Percentiles rank a stretch among this genome's conserved stretches.
Evolutionary conservation across 1,140 invertebrate species (phyloP).

Genomic region (Heliconius hermathena): DNA sequence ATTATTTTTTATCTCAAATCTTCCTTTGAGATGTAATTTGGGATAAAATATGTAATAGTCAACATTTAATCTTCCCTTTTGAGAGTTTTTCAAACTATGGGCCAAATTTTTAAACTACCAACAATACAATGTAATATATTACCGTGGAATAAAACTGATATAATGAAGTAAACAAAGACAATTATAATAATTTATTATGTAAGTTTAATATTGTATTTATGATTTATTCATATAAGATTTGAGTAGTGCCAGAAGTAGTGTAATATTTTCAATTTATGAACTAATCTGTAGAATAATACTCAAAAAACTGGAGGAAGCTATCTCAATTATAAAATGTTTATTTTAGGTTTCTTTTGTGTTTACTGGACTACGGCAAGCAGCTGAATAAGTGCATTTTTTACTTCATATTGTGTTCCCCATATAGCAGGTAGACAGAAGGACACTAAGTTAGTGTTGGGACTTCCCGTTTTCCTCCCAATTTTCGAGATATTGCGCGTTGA

Average conservation of each 20-base stretch:
- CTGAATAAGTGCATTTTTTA: too few species aligned
- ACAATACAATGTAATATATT: not conserved
- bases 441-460: too few species aligned
- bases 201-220: not conserved
- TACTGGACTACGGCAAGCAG: not conserved
- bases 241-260: not conserved
- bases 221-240: constrained; percentile 6
- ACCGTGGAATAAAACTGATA: not conserved
- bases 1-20: constrained; percentile 41
- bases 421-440: too few species aligned
- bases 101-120: constrained; percentile 10
- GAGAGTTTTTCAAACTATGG: not conserved
- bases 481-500: too few species aligned
- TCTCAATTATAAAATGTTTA: not conserved
- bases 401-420: too few species aligned
- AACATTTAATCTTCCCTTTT: not conserved
- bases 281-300: not conserved
- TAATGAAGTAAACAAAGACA: constrained; percentile 8
- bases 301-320: not conserved
- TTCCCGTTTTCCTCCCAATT: too few species aligned
- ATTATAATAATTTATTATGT: not conserved
- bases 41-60: not conserved
- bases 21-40: constrained; percentile 45
- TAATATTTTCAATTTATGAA: not conserved
- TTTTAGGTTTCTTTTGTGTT: not conserved